Base-by-base conservation (phyloP, 53 echinoderm and acorn worm genomes). In the Henricia sp. region DNA sequence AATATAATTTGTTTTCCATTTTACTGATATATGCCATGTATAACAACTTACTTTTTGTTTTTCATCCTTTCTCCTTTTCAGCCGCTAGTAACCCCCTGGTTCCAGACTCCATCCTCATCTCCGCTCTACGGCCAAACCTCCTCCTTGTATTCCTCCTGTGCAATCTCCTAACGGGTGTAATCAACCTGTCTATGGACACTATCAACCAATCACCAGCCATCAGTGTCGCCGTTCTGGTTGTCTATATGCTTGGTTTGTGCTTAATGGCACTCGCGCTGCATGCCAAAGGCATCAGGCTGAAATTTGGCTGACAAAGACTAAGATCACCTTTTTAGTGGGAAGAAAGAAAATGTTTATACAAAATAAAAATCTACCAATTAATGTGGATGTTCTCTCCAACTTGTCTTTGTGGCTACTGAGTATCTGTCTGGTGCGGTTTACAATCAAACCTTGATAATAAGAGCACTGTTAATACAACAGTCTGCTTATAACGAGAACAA, bases 121-220 rank as follows among this genome's bases (percentile, higher is more conserved):
- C 83, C 24, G 85, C 90, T 3, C 67, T 95, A 21, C 52, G 86
- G 58, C 77, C 72, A 52, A 93, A 95, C 60, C 95, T 89, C 33
- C 95, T 95, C 20, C 72, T 91, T 17, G 50, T 83, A 48, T 95
- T 95, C 86, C 86, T 95, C 16, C 73, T 95, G 39, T 91, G 89
- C 59, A 95, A 95, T 84, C 32, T 95, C 20, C 65, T 95, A 80
- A 95, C 95, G 17, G 95, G 95, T 11, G 65, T 89, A 35, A 84
- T 95, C 67, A 95, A 95, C 50, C 39, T 95, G 34, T 88, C 72
- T 3, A 67, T 95, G 6, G 71, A 95, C 40, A 95, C 95, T 28
- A 58, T 95, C 24, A 55, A 63, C 25, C 83, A 84, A 35, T 37
- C 83, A 0, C 27, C 83, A 11, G 0, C 70, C 1, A 41, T 56